These are phyloP conservation scores for Keiferia lycopersicella DNA, from an alignment of 2,888 invertebrate genomes.

Conservation along the genomic window DNA sequence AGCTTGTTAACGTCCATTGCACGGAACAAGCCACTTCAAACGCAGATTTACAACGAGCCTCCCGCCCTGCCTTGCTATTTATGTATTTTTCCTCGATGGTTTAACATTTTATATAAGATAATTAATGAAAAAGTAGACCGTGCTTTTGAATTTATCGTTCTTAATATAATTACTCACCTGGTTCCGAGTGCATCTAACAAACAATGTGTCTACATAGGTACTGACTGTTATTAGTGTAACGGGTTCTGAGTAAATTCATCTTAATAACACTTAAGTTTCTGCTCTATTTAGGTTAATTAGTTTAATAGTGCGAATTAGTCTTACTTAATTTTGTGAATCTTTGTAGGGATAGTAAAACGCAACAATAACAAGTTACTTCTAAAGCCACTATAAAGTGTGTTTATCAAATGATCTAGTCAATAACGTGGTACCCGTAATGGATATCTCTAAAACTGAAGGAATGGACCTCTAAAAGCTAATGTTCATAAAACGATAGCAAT, in stretches of 20 bases:
- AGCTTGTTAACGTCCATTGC: conserved; percentile 59
- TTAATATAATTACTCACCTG: background rate
- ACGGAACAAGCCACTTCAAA: conserved; percentile 57
- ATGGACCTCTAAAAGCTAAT: conserved; percentile 37
- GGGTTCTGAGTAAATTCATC: conserved; percentile 21
- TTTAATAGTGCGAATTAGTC: background rate
- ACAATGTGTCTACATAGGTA: too few species aligned
- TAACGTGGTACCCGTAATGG: background rate
- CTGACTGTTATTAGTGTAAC: too few species aligned
- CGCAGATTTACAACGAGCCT: conserved; percentile 51
- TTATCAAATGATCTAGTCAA: background rate
- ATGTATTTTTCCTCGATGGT: conserved; percentile 31
- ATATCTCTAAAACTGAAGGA: background rate
- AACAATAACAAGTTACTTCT: background rate
- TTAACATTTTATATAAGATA: background rate
- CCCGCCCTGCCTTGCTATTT: conserved; percentile 44
- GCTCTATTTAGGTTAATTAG: background rate
- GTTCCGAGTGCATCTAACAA: background rate
- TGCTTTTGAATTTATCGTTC: background rate
- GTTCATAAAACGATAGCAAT: conserved; percentile 45
- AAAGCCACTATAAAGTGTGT: background rate
- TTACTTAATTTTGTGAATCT: background rate
- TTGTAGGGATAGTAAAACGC: background rate
- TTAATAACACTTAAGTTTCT: conserved; percentile 28
- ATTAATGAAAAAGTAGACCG: background rate